Evolutionary conservation across 2,113 vertebrate species (phyloP).

Genomic region (Talpa occidentalis): DNA sequence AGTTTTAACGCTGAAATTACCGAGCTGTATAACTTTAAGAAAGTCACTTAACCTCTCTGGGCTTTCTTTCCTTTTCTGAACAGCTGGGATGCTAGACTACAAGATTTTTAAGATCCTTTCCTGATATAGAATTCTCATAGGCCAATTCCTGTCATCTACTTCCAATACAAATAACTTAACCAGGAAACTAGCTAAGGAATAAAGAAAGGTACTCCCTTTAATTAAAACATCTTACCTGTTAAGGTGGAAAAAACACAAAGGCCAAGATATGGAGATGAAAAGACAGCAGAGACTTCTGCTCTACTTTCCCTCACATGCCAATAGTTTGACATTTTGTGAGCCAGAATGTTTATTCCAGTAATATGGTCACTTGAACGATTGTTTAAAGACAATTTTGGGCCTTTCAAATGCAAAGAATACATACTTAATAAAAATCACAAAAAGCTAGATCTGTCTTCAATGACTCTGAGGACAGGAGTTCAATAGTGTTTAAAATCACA

Average conservation of each 20-base stretch:
- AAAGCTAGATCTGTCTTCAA: background rate
- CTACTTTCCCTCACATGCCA: background rate
- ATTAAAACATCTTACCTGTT: slow-evolving; percentile 14
- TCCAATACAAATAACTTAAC: slow-evolving; percentile 33
- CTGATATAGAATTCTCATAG: background rate
- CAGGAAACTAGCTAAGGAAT: background rate
- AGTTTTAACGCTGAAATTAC: background rate
- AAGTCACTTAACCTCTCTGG: background rate
- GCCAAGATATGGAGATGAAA: background rate
- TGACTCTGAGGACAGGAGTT: background rate
- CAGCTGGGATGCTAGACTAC: background rate
- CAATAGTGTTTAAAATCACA: background rate
- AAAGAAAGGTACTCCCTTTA: background rate
- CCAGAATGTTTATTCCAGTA: background rate
- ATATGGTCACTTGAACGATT: background rate
- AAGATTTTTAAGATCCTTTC: background rate
- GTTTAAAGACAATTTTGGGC: background rate
- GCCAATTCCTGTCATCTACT: background rate
- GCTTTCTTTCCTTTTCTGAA: background rate
- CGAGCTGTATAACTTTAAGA: background rate
- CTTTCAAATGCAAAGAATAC: slow-evolving; percentile 7
- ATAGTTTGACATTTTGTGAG: background rate
- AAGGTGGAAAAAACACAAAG: background rate
- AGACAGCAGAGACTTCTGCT: background rate
- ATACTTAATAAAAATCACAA: background rate